Evolutionary conservation across 2,888 invertebrate species (phyloP).

Genomic region (Drosophila subquinaria): DNA sequence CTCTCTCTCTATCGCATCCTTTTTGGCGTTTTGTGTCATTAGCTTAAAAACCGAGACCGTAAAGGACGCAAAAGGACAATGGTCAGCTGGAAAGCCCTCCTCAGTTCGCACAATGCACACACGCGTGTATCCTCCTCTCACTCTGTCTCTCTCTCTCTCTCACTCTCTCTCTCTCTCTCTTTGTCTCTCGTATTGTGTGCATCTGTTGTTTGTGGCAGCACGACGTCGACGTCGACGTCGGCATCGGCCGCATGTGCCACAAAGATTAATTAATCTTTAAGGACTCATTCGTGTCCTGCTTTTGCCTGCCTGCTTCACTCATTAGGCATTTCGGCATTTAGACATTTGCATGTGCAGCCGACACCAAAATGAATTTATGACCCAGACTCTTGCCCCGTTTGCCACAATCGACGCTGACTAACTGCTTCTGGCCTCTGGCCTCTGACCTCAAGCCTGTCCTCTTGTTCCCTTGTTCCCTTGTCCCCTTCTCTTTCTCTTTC

Average conservation of each 20-base stretch:
- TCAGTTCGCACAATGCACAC: slow-evolving; percentile 13
- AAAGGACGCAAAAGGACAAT: slow-evolving; percentile 59
- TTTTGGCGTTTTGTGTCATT: slow-evolving; percentile 83
- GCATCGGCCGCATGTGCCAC: slow-evolving; percentile 79
- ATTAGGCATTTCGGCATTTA: slow-evolving; percentile 72
- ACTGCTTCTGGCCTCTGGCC: slow-evolving; percentile 5
- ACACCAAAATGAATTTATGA: slow-evolving; percentile 75
- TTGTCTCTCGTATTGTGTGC: slow-evolving; percentile 14
- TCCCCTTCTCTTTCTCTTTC: neutral
- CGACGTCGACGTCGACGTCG: slow-evolving; percentile 14
- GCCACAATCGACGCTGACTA: slow-evolving; percentile 16
- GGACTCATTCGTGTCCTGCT: slow-evolving; percentile 77
- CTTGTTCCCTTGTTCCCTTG: neutral
- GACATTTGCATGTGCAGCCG: slow-evolving; percentile 81
- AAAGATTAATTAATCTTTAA: slow-evolving; percentile 85
- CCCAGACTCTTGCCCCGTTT: slow-evolving; percentile 20
- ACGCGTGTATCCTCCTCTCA: slow-evolving; percentile 13
- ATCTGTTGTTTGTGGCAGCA: slow-evolving; percentile 61
- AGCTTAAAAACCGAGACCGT: slow-evolving; percentile 71
- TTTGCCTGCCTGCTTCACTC: slow-evolving; percentile 57
- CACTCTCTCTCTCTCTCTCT: neutral
- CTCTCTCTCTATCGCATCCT: slow-evolving; percentile 50
- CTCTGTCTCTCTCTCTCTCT: neutral
- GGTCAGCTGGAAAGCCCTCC: slow-evolving; percentile 49
- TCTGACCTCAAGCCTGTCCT: neutral